Evolutionary conservation across 2,888 invertebrate genomes (phyloP).

Genomic region (Andrena bicolor): DNA sequence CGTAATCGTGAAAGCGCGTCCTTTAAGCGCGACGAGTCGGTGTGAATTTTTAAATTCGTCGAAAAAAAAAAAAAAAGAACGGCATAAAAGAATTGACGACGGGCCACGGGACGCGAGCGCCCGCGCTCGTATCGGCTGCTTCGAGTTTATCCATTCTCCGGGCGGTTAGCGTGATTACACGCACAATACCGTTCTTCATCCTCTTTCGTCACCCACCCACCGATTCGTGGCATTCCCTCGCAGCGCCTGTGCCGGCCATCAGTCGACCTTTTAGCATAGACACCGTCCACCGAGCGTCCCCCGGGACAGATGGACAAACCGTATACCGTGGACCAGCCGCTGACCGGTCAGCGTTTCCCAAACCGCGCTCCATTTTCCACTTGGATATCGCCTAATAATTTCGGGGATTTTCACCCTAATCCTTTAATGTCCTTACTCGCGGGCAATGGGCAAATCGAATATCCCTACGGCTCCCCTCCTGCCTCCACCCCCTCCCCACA

Average conservation of each 20-base stretch:
- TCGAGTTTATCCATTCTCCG: constrained; percentile 63
- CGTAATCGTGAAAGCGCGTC: constrained; percentile 34
- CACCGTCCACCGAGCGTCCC: constrained; percentile 62
- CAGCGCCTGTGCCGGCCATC: constrained; percentile 56
- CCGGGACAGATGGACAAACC: constrained; percentile 80
- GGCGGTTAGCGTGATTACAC: constrained; percentile 80
- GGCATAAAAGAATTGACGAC: constrained; percentile 45
- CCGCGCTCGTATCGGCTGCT: constrained; percentile 1
- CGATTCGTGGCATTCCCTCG: constrained; percentile 62
- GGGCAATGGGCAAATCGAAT: constrained; percentile 73
- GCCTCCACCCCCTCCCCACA: background rate
- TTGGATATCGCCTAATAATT: constrained; percentile 79
- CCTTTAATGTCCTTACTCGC: constrained; percentile 76
- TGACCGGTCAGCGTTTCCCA: constrained; percentile 77
- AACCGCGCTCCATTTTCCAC: constrained; percentile 76
- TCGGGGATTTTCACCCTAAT: constrained; percentile 76
- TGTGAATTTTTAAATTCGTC: constrained; percentile 37
- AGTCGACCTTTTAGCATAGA: constrained; percentile 68
- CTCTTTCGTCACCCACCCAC: constrained; percentile 69
- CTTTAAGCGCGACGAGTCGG: constrained; percentile 21
- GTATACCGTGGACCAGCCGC: constrained; percentile 65
- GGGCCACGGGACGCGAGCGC: constrained; percentile 8
- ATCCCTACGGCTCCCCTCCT: constrained; percentile 43
- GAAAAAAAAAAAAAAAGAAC: too few relatives aligned
- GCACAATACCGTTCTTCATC: constrained; percentile 78